Base-by-base conservation (phyloP, 2,888 invertebrate genomes). In the Bhutanitis thaidina region DNA sequence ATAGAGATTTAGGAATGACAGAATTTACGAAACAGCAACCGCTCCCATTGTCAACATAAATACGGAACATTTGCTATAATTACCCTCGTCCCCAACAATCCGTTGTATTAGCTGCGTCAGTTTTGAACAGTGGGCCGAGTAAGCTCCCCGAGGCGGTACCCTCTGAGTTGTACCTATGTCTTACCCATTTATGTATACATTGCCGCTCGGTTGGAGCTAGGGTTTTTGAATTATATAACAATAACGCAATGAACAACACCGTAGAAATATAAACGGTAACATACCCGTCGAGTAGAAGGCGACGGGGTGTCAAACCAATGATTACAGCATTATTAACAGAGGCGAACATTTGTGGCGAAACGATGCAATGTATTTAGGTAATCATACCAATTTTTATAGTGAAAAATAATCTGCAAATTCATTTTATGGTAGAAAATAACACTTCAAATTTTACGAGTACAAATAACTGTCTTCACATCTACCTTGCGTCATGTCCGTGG, bases 61-160 rank as follows among this genome's bases (percentile, higher is more conserved):
- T 69, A 70, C 68, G 66, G 67, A 70, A 76, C 83, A 86, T 83
- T 85, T 84, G 84, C 79, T 82, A 67, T 86, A 86, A 86, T 85
- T 83, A 83, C 78, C 76, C 69, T 66, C 65, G 69, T 71, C 69
- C 77, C 77, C 80, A 71, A 72, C 80, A 80, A 85, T 79, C 80
- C 77, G 60, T 59, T 59, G 75, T 72, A 83, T 84, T 83, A 82
- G 77, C 75, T 60, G 63, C 69, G 66, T 74, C 67, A 71, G 71
- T 74, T 76, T 70, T 67, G 65, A 69, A 69, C 71, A 64, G 59
- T 63, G 65, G 62, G 65, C 63, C 62, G 64, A 60, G 64, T 60
- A 64, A 61, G 63, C 53, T 61, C 68, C 71, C 66, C 58, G 57
- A 61, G 61, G 62, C 63, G 56, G 58, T 44, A 58, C 52, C 51